Conservation (phyloP, 1,140 invertebrate species). For the Leguminivora glycinivorella region DNA sequence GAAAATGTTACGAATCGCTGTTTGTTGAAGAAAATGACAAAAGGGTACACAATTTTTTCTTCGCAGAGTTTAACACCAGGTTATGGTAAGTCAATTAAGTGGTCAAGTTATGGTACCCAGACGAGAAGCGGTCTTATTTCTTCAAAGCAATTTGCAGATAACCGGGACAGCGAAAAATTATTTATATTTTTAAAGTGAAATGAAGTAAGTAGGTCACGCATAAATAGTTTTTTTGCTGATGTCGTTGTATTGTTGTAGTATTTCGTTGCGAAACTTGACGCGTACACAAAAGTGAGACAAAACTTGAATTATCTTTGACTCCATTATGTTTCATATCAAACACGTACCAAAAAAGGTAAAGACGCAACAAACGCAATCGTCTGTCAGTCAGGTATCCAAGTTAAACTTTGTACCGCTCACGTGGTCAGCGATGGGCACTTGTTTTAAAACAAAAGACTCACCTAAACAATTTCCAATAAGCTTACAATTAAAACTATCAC, state of each 20-base stretch:
- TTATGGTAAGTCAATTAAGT: no score
- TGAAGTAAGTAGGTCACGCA: conserved; percentile 14
- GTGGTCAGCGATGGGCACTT: not conserved
- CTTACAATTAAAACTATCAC: conserved; percentile 49
- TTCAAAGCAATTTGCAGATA: not conserved
- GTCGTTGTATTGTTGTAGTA: not conserved
- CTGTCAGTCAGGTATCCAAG: not conserved
- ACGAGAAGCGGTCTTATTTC: not conserved
- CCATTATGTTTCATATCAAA: not conserved
- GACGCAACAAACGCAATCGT: not conserved
- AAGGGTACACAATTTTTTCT: no score
- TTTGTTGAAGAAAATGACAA: no score
- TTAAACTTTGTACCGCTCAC: conserved; percentile 26
- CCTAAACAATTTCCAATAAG: conserved; percentile 29
- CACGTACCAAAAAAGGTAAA: not conserved
- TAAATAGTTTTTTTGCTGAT: conserved; percentile 22
- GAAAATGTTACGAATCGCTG: no score
- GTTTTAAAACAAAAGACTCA: not conserved
- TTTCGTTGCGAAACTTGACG: not conserved
- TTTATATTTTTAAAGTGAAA: not conserved
- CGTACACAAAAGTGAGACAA: not conserved
- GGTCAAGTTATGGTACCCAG: not conserved
- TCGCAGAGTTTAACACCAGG: no score
- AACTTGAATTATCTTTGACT: not conserved
- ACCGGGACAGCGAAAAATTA: not conserved